A percentile compares a stretch with the other conserved stretches of the same genome.
phyloP scores from a whole-genome alignment of 1,140 invertebrate species.

The Mizuhopecten yessoensis region DNA sequence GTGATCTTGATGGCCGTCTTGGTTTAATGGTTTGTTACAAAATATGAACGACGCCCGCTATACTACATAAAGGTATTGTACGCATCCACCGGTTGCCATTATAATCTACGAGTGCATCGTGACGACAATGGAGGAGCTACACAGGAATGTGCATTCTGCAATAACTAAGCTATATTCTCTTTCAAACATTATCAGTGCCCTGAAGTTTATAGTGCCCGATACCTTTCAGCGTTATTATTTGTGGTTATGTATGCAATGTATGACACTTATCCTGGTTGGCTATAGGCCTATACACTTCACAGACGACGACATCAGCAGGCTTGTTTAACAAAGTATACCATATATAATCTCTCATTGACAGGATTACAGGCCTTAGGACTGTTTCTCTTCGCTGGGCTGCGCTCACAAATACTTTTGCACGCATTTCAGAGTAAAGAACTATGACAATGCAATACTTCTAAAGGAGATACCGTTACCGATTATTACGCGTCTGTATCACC shows the following conservation, averaged over 20 bases:
- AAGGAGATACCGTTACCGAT: too few species aligned
- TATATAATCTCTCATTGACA: too few species aligned
- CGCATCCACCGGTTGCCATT: not conserved
- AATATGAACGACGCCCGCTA: not conserved
- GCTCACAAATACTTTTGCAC: too few species aligned
- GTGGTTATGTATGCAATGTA: not conserved
- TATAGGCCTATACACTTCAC: not conserved
- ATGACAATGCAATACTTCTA: too few species aligned
- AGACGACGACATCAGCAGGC: too few species aligned
- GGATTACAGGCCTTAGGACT: too few species aligned
- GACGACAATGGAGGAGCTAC: not conserved
- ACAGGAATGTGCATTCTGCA: constrained; percentile 16
- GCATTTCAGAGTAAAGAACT: too few species aligned
- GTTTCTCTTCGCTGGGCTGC: too few species aligned
- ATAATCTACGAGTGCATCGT: not conserved
- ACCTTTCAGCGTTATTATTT: not conserved
- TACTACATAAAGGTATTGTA: not conserved
- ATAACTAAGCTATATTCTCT: not conserved
- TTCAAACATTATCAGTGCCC: not conserved
- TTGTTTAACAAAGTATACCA: too few species aligned
- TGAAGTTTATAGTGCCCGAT: not conserved
- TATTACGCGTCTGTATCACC: too few species aligned
- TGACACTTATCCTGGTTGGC: not conserved
- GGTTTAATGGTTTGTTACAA: not conserved
- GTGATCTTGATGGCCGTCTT: not conserved